Conservation (phyloP, 2,797 vertebrate species). For the Rhynchonycteris naso region DNA sequence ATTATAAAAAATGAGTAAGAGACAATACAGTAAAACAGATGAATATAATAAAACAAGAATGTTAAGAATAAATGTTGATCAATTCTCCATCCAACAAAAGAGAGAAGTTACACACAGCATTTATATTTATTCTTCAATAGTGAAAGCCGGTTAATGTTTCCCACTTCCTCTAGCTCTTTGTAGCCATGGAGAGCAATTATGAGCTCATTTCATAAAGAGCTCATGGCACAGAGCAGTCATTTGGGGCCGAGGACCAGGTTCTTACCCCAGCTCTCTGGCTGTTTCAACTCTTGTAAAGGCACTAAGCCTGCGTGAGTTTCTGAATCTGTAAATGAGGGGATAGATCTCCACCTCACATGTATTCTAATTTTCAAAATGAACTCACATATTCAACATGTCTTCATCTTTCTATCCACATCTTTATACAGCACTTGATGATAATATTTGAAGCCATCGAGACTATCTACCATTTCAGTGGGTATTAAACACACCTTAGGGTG, state of each 20-base stretch:
- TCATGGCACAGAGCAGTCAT: neutral
- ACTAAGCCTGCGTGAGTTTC: neutral
- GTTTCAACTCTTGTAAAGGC: neutral
- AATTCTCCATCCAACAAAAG: slow-evolving; percentile 8
- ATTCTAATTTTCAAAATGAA: slow-evolving; percentile 1
- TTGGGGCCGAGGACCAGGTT: neutral
- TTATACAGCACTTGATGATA: neutral
- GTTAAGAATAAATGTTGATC: neutral
- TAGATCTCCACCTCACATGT: neutral
- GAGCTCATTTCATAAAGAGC: neutral
- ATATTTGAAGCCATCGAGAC: neutral
- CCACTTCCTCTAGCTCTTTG: neutral
- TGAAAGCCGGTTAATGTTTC: neutral
- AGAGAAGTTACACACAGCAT: slow-evolving; percentile 13
- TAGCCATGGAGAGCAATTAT: neutral
- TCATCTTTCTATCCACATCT: neutral
- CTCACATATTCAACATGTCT: neutral
- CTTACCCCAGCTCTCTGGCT: neutral
- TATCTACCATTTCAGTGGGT: neutral
- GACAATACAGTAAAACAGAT: slow-evolving; percentile 4
- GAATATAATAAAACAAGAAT: neutral
- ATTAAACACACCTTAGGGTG: neutral
- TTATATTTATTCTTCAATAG: neutral
- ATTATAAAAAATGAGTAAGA: neutral
- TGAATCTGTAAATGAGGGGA: neutral